These are phyloP conservation scores for Ptilorrhoa leucosticta DNA, from an alignment of 2,113 vertebrate genomes.

Conservation along the genomic window DNA sequence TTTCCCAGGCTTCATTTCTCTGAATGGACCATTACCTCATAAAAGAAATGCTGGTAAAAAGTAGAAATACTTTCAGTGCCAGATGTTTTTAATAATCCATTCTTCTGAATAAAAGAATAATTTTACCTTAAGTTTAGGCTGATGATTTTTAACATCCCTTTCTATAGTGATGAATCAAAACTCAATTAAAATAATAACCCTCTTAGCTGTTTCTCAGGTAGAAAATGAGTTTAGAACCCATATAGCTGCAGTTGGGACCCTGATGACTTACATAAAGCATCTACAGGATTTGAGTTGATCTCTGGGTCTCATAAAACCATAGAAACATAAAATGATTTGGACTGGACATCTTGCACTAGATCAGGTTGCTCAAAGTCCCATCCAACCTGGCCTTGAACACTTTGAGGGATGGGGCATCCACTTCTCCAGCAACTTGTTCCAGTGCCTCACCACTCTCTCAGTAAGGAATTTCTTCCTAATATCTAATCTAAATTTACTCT, in stretches of 20 bases:
- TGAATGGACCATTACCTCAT: not conserved
- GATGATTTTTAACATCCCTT: not conserved
- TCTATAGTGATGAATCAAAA: not conserved
- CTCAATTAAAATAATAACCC: not conserved
- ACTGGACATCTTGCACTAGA: not conserved
- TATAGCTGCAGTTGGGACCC: not conserved
- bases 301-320: not conserved
- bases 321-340: not conserved
- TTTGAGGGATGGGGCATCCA: not conserved
- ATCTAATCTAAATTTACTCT: not conserved
- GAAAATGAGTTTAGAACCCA: not conserved
- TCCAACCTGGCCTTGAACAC: not conserved
- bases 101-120: not conserved
- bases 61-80: not conserved
- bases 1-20: not conserved
- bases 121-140: not conserved
- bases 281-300: not conserved
- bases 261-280: not conserved
- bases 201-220: not conserved
- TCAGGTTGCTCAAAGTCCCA: not conserved
- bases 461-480: not conserved
- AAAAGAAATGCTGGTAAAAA: not conserved
- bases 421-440: not conserved
- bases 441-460: not conserved
- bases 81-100: not conserved